These are phyloP conservation scores for Eurois occulta DNA, from an alignment of 2,888 invertebrate genomes.

Conservation along the genomic window DNA sequence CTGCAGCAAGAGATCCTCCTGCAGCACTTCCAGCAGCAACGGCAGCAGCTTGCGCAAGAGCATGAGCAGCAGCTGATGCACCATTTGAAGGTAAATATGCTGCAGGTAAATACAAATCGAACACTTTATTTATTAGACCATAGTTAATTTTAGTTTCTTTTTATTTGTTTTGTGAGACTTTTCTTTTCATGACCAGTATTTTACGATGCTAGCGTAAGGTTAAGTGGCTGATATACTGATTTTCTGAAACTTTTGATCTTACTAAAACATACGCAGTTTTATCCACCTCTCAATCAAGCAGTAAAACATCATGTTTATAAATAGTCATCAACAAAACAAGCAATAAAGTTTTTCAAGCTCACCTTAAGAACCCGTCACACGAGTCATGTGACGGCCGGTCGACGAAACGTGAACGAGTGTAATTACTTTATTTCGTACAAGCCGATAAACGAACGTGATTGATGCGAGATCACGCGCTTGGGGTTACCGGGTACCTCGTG, in stretches of 20 bases:
- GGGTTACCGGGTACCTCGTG: constrained; percentile 14
- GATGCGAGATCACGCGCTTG: constrained; percentile 27
- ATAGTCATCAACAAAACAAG: constrained; percentile 44
- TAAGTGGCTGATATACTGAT: constrained; percentile 12
- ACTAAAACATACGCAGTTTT: constrained; percentile 14
- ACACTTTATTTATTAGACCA: constrained; percentile 55
- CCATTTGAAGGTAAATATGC: constrained; percentile 93
- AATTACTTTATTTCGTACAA: constrained; percentile 45
- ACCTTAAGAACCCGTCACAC: constrained; percentile 34
- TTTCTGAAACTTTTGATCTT: not conserved
- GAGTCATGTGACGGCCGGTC: constrained; percentile 36
- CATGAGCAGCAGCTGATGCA: constrained; percentile 97
- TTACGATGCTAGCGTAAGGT: not conserved
- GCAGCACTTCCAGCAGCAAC: constrained; percentile 97
- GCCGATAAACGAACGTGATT: constrained; percentile 23
- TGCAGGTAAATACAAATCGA: constrained; percentile 63
- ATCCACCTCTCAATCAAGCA: constrained; percentile 1
- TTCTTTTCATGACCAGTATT: constrained; percentile 33
- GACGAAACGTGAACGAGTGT: constrained; percentile 37
- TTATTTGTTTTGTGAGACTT: constrained; percentile 16
- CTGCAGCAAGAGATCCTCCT: constrained; percentile 97
- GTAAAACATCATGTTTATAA: constrained; percentile 45
- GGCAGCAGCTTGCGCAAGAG: constrained; percentile 96
- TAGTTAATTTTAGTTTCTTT: constrained; percentile 52
- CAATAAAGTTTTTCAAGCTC: constrained; percentile 27